Percentiles rank a stretch among this genome's conserved stretches.
Evolutionary conservation across 1,140 invertebrate genomes (phyloP).

Genomic region (Lordiphosa mommai): DNA sequence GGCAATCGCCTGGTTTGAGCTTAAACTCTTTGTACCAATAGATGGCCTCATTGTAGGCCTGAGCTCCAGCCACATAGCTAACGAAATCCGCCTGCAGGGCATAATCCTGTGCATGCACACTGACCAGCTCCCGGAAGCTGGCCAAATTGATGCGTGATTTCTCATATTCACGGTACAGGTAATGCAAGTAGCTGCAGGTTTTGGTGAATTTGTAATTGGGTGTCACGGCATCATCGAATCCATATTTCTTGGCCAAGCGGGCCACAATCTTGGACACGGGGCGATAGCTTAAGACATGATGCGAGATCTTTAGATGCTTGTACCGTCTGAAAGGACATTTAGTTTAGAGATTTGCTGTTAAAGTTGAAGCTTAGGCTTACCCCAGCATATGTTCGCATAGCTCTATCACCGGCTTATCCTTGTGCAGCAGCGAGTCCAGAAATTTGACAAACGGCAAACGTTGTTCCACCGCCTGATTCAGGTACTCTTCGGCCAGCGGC

Average conservation of each 20-base stretch:
- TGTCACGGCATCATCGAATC: slow-evolving; percentile 81
- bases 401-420: slow-evolving; percentile 73
- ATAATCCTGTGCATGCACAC: slow-evolving; percentile 81
- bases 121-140: slow-evolving; percentile 85
- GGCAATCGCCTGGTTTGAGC: slow-evolving; percentile 81
- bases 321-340: slow-evolving; percentile 31
- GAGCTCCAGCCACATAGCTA: slow-evolving; percentile 62
- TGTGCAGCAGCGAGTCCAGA: slow-evolving; percentile 83
- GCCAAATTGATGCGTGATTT: slow-evolving; percentile 82
- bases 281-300: slow-evolving; percentile 81
- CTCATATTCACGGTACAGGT: slow-evolving; percentile 83
- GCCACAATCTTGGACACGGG: slow-evolving; percentile 83
- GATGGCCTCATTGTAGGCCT: slow-evolving; percentile 80
- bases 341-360: background rate
- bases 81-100: slow-evolving; percentile 82
- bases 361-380: slow-evolving; percentile 59
- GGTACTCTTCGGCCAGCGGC: slow-evolving; percentile 84
- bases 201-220: slow-evolving; percentile 83
- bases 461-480: slow-evolving; percentile 81
- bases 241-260: slow-evolving; percentile 83
- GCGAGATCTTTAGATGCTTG: slow-evolving; percentile 58
- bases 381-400: slow-evolving; percentile 77
- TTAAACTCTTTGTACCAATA: slow-evolving; percentile 83
- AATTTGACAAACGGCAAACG: slow-evolving; percentile 83
- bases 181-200: slow-evolving; percentile 83